These are phyloP conservation scores for Globodera rostochiensis DNA, from an alignment of 1,140 invertebrate species.

Conservation along the genomic window DNA sequence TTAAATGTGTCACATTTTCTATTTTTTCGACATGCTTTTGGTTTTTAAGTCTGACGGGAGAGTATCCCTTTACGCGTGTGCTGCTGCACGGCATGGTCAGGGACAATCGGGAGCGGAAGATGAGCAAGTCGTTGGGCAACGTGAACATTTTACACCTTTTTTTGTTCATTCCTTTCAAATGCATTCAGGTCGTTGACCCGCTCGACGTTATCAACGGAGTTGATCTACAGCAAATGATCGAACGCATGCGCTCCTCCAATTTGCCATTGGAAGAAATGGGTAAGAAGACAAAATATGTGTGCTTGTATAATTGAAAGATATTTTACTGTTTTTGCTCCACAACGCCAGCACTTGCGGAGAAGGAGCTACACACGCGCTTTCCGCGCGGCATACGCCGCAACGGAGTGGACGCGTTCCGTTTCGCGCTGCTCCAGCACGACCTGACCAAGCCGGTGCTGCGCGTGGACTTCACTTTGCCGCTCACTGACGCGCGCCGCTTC, in stretches of 20 bases:
- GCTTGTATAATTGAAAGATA: neutral
- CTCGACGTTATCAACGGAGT: constrained; percentile 92
- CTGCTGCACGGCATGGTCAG: constrained; percentile 95
- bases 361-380: constrained; percentile 69
- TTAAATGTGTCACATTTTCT: too few species aligned
- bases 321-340: constrained; percentile 24
- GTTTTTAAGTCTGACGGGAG: constrained; percentile 39
- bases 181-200: constrained; percentile 76
- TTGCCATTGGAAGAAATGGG: constrained; percentile 50
- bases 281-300: constrained; percentile 11
- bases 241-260: constrained; percentile 48
- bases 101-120: constrained; percentile 95
- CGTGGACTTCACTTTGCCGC: constrained; percentile 84
- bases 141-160: constrained; percentile 70
- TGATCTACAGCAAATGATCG: constrained; percentile 73
- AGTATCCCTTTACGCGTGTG: constrained; percentile 68
- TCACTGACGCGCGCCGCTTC: constrained; percentile 94
- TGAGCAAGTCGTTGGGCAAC: constrained; percentile 98
- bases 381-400: constrained; percentile 96
- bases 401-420: constrained; percentile 94
- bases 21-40: neutral
- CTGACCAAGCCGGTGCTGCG: constrained; percentile 73
- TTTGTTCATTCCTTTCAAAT: too few species aligned
- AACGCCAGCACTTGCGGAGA: constrained; percentile 41
- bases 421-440: constrained; percentile 88